Conservation (phyloP, 1,140 invertebrate genomes). For the Hydropsyche tenuis region DNA sequence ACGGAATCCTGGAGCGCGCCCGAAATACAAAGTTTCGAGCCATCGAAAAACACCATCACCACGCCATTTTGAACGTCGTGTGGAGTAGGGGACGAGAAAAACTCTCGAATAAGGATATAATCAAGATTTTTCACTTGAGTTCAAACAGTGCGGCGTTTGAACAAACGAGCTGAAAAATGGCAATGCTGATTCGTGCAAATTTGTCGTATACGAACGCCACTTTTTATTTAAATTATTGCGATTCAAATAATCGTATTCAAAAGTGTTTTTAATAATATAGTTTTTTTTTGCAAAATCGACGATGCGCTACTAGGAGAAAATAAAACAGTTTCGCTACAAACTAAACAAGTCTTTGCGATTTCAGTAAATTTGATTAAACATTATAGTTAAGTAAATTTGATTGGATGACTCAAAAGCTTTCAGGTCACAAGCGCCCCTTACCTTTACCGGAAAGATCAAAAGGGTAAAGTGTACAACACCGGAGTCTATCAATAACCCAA, state of each 20-base stretch:
- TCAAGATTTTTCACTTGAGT: not conserved
- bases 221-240: too few relatives aligned
- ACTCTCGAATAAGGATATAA: not conserved
- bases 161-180: too few relatives aligned
- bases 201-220: too few relatives aligned
- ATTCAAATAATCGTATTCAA: too few relatives aligned
- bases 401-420: slow-evolving; percentile 15
- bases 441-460: slow-evolving; percentile 8
- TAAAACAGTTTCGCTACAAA: too few relatives aligned
- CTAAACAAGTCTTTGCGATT: not conserved
- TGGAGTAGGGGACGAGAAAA: too few relatives aligned
- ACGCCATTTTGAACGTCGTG: slow-evolving; percentile 2
- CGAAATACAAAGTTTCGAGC: slow-evolving; percentile 27
- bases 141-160: too few relatives aligned
- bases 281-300: too few relatives aligned
- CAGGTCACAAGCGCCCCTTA: not conserved
- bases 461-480: not conserved
- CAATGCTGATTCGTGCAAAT: too few relatives aligned
- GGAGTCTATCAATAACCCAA: slow-evolving; percentile 14
- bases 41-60: slow-evolving; percentile 15
- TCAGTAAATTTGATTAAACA: not conserved
- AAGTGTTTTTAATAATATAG: too few relatives aligned
- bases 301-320: too few relatives aligned
- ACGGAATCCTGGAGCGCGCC: slow-evolving; percentile 23
- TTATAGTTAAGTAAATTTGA: slow-evolving; percentile 7